Percentiles rank a stretch among this genome's conserved stretches.
phyloP scores from a whole-genome alignment of 1,140 invertebrate genomes.

The Sitobion miscanthi region DNA sequence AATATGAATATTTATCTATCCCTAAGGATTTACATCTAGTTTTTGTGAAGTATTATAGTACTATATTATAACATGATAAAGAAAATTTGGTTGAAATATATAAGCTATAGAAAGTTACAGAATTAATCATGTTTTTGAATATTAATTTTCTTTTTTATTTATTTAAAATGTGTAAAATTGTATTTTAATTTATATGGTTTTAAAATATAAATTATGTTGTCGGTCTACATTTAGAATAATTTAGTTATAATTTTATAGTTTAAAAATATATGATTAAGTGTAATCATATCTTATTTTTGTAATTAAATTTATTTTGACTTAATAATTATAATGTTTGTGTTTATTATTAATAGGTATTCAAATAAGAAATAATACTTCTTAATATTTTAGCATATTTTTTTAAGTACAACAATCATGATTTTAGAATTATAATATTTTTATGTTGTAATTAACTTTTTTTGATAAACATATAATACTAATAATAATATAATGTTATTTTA shows the following conservation, averaged over 20 bases:
- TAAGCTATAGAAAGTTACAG: neutral
- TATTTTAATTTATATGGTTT: neutral
- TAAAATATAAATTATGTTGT: neutral
- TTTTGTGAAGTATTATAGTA: neutral
- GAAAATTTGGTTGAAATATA: neutral
- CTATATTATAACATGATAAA: neutral
- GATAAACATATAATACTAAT: neutral
- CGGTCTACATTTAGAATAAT: neutral
- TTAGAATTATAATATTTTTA: neutral
- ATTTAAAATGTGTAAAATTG: neutral
- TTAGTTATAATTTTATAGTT: neutral
- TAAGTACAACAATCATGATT: neutral
- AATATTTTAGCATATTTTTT: neutral
- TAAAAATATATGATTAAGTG: no score
- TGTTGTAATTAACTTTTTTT: neutral
- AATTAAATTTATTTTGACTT: neutral
- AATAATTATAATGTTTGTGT: neutral
- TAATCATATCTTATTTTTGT: neutral
- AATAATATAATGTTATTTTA: no score
- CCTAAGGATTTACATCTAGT: neutral
- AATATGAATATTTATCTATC: neutral
- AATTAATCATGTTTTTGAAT: neutral
- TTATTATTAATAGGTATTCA: neutral
- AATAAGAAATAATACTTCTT: constrained; percentile 6
- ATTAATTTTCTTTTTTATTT: neutral